Evolutionary conservation across 2,113 vertebrate genomes (phyloP).

Genomic region (Sprattus sprattus): DNA sequence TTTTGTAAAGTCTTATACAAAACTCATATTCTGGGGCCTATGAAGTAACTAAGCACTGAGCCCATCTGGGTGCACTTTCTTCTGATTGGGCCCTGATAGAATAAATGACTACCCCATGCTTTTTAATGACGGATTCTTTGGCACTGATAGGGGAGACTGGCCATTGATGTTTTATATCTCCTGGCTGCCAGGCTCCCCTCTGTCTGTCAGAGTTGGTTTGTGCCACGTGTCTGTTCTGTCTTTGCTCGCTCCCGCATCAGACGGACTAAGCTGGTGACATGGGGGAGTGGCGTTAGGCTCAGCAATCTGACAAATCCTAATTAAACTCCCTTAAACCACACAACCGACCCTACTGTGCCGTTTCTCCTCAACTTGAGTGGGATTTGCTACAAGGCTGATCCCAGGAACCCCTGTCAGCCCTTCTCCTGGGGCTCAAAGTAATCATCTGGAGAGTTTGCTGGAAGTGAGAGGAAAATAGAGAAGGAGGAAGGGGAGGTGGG

Average conservation of each 20-base stretch:
- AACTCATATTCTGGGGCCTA: not conserved
- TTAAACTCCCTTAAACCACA: constrained; percentile 32
- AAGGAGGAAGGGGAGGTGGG: constrained; percentile 2
- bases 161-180: constrained; percentile 18
- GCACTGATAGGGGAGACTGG: not conserved
- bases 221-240: not conserved
- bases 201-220: not conserved
- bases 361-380: constrained; percentile 34
- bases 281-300: constrained; percentile 19
- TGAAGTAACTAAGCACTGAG: not conserved
- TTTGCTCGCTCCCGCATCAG: not conserved
- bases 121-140: constrained; percentile 3
- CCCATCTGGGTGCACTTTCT: not conserved
- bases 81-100: constrained; percentile 7
- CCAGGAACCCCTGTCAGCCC: constrained; percentile 20
- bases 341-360: constrained; percentile 14
- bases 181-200: not conserved
- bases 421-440: constrained; percentile 21
- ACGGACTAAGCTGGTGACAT: constrained; percentile 12
- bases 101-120: not conserved
- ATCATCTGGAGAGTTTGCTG: constrained; percentile 26
- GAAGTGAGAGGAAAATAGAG: constrained; percentile 29
- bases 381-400: constrained; percentile 28
- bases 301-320: constrained; percentile 36
- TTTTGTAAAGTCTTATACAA: not conserved